A percentile compares a stretch with the other conserved stretches of the same genome.
Conservation (phyloP, 2,113 vertebrate species). For the Ceratotherium simum region DNA sequence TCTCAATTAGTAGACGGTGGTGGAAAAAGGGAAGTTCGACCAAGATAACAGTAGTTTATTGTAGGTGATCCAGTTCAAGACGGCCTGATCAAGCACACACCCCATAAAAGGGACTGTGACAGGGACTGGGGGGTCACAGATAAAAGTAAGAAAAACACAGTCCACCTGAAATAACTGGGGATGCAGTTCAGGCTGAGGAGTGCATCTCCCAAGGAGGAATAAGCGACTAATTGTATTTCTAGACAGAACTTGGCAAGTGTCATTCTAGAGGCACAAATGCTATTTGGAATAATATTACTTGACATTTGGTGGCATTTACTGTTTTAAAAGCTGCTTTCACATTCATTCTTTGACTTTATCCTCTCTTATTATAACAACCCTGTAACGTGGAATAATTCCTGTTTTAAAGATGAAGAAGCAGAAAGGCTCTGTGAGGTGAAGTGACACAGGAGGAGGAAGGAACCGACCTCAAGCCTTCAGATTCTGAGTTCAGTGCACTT, state of each 20-base stretch:
- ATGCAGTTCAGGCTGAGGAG: not conserved
- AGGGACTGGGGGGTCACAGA: not conserved
- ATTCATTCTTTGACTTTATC: slow-evolving; percentile 28
- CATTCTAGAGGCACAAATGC: not conserved
- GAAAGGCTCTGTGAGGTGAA: not conserved
- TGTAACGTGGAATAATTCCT: slow-evolving; percentile 6
- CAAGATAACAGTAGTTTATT: not conserved
- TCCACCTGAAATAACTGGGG: not conserved
- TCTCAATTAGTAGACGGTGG: not conserved
- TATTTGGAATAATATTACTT: slow-evolving; percentile 39
- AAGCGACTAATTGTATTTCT: not conserved
- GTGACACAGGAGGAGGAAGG: not conserved
- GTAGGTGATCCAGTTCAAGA: not conserved
- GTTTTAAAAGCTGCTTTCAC: slow-evolving; percentile 46
- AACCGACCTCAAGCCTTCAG: not conserved
- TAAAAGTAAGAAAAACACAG: not conserved
- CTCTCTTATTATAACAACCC: not conserved
- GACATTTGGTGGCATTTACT: slow-evolving; percentile 50
- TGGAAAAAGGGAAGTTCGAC: not conserved
- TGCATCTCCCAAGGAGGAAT: not conserved
- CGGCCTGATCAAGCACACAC: not conserved
- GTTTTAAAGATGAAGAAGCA: slow-evolving; percentile 37
- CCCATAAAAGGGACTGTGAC: not conserved
- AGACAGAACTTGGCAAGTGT: not conserved
- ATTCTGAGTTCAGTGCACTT: not conserved